These are phyloP conservation scores for Cantharis flavilabris DNA, from an alignment of 2,888 invertebrate genomes.

Conservation along the genomic window DNA sequence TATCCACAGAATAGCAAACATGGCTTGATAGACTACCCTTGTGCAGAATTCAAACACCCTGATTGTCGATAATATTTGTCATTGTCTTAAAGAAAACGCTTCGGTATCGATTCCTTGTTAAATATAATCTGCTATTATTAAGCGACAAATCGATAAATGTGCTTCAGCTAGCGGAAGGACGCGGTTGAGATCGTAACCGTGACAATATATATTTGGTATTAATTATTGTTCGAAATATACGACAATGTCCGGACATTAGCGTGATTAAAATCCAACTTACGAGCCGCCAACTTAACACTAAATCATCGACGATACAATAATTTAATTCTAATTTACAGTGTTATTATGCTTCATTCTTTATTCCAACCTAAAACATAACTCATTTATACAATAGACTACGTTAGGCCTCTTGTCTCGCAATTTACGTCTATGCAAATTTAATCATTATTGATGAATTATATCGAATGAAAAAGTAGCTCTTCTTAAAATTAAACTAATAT, in stretches of 20 bases:
- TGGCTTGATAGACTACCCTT: conserved; percentile 11
- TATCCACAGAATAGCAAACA: conserved; percentile 25
- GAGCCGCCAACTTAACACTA: not conserved
- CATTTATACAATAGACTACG: no score
- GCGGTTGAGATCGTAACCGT: conserved; percentile 39
- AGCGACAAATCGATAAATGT: conserved; percentile 36
- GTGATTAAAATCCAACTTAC: conserved; percentile 31
- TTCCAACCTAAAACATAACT: no score
- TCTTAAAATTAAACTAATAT: no score
- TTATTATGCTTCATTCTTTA: not conserved
- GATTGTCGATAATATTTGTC: not conserved
- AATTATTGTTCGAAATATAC: conserved; percentile 39
- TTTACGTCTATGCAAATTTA: not conserved
- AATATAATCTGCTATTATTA: conserved; percentile 7
- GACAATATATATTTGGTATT: conserved; percentile 39
- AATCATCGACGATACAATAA: not conserved
- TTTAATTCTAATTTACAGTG: not conserved
- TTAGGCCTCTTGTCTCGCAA: not conserved
- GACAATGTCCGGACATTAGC: conserved; percentile 37
- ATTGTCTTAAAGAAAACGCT: not conserved
- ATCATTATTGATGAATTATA: no score
- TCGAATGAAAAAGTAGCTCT: no score
- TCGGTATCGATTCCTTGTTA: not conserved
- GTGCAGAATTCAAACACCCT: not conserved
- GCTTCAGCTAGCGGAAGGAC: conserved; percentile 41